A percentile compares a stretch with the other conserved stretches of the same genome.
Conservation (phyloP, 2,113 vertebrate genomes). For the Vicugna pacos region DNA sequence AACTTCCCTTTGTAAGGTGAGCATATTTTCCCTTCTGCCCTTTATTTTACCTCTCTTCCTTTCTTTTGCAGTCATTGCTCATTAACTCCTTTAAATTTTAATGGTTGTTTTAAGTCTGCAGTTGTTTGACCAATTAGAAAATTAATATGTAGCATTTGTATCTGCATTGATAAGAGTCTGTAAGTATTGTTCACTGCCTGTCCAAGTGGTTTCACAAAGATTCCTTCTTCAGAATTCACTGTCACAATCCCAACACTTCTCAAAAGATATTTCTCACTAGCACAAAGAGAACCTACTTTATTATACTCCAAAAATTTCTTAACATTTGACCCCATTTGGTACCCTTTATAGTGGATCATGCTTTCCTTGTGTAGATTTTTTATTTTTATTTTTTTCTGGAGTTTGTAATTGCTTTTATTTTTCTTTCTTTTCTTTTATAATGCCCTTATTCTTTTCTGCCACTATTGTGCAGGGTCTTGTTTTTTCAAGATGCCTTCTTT, state of each 20-base stretch:
- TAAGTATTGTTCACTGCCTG: neutral
- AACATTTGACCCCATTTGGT: neutral
- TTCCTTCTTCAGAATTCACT: neutral
- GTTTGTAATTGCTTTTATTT: neutral
- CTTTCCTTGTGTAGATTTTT: neutral
- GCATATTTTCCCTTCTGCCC: neutral
- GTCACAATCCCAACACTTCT: neutral
- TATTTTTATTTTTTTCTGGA: neutral
- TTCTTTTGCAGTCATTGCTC: neutral
- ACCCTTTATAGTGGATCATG: neutral
- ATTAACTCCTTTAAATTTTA: neutral
- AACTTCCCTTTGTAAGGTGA: neutral
- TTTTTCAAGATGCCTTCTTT: neutral
- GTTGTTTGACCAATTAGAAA: neutral
- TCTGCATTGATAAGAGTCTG: neutral
- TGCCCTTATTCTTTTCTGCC: neutral
- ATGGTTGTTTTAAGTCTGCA: neutral
- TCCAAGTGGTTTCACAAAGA: neutral
- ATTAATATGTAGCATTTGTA: neutral
- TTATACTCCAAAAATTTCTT: constrained; percentile 19
- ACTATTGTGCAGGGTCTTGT: neutral
- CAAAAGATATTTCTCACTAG: neutral
- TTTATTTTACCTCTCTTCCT: neutral
- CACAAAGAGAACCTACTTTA: neutral
- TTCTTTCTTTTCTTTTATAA: neutral